phyloP scores from a whole-genome alignment of 2,797 vertebrate species.

The Carapus acus region DNA sequence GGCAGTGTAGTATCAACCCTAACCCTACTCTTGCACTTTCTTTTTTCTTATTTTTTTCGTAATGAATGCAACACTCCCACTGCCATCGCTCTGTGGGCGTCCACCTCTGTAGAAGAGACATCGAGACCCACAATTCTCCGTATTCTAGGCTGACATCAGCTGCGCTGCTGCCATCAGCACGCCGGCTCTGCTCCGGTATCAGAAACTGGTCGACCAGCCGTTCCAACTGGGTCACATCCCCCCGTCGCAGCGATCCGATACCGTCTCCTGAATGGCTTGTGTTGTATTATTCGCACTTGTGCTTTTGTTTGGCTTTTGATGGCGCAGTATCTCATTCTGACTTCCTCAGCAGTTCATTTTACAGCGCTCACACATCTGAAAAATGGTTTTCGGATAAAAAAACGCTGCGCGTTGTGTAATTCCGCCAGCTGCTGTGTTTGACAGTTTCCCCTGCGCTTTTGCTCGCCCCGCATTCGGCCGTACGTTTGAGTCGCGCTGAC shows the following conservation, averaged over 20 bases:
- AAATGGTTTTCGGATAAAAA: too few relatives aligned
- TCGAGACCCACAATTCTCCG: not conserved
- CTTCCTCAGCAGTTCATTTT: not conserved
- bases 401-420: not conserved
- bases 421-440: not conserved
- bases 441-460: not conserved
- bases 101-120: too few relatives aligned
- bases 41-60: too few relatives aligned
- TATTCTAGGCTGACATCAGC: not conserved
- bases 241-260: not conserved
- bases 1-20: too few relatives aligned
- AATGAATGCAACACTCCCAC: too few relatives aligned
- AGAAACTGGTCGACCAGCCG: not conserved
- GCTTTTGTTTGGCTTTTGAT: not conserved
- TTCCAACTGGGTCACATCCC: slow-evolving; percentile 1
- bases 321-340: not conserved
- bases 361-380: not conserved
- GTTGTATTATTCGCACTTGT: not conserved
- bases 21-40: too few relatives aligned
- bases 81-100: too few relatives aligned
- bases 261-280: not conserved
- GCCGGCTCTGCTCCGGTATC: not conserved
- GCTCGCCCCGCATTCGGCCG: not conserved
- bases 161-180: too few relatives aligned
- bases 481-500: slow-evolving; percentile 43